These are phyloP conservation scores for Acromyrmex echinatior DNA, from an alignment of 1,140 invertebrate species.

Conservation along the genomic window DNA sequence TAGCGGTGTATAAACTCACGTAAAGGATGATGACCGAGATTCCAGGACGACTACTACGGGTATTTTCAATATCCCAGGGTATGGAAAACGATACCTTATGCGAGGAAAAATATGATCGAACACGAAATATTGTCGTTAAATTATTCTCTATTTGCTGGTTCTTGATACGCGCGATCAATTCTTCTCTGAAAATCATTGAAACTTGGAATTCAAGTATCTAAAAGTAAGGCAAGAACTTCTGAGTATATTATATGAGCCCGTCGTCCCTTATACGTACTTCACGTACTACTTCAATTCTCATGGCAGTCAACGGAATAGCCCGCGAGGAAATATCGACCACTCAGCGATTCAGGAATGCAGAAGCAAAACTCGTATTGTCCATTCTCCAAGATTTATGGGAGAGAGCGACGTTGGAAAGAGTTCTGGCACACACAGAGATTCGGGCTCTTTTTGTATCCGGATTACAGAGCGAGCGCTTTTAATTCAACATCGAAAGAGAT, in stretches of 20 bases:
- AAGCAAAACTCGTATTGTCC: conserved; percentile 27
- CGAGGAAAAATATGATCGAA: not conserved
- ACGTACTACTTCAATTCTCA: conserved; percentile 14
- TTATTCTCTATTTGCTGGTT: conserved; percentile 17
- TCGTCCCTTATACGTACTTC: not conserved
- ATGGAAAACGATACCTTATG: not conserved
- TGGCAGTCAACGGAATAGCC: conserved; percentile 1
- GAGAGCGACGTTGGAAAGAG: not conserved
- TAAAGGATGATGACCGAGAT: conserved; percentile 8
- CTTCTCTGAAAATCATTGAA: not conserved
- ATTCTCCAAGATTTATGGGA: not conserved
- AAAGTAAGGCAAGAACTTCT: conserved; percentile 13
- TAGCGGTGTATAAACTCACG: not conserved
- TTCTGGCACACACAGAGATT: not conserved
- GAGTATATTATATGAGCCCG: not conserved
- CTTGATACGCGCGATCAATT: conserved; percentile 24
- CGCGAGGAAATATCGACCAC: conserved; percentile 15
- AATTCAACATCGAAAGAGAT: not conserved
- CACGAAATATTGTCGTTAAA: conserved; percentile 14
- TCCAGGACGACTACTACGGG: not conserved
- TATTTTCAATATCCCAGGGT: not conserved
- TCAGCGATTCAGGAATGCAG: conserved; percentile 11
- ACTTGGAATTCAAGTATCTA: not conserved
- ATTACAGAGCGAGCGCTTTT: not conserved
- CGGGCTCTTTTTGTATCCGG: not conserved